These are phyloP conservation scores for Cygnus atratus DNA, from an alignment of 2,113 vertebrate species.

Conservation along the genomic window DNA sequence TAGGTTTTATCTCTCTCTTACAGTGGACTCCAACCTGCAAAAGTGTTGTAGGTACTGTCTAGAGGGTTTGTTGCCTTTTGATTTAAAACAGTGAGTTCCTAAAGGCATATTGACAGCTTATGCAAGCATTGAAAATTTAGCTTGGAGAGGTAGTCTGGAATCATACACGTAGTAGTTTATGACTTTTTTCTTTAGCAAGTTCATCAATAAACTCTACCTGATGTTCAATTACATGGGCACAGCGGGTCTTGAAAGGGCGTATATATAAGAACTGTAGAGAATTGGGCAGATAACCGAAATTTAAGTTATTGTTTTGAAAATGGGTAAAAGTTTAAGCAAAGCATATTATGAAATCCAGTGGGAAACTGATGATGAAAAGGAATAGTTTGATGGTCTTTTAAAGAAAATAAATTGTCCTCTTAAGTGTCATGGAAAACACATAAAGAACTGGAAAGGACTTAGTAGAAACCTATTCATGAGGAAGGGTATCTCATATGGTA, in stretches of 20 bases:
- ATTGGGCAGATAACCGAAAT: neutral
- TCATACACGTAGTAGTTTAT: neutral
- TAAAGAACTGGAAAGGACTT: neutral
- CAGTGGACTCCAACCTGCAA: neutral
- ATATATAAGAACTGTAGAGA: neutral
- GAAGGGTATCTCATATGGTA: neutral
- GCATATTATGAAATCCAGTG: neutral
- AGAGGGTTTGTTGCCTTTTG: neutral
- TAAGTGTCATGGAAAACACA: neutral
- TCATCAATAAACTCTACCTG: neutral
- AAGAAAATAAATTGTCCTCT: neutral
- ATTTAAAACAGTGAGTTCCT: neutral
- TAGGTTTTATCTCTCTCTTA: neutral
- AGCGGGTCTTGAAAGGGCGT: neutral
- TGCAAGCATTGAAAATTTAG: neutral
- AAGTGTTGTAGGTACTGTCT: neutral
- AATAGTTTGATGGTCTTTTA: neutral
- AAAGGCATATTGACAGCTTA: neutral
- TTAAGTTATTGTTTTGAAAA: neutral
- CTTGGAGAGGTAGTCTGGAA: neutral
- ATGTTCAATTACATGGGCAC: neutral
- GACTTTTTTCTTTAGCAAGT: neutral
- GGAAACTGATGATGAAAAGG: neutral
- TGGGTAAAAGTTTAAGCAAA: neutral
- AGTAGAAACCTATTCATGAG: neutral